These are phyloP conservation scores for Cynopterus brachyotis DNA, from an alignment of 2,113 vertebrate species.

Conservation along the genomic window DNA sequence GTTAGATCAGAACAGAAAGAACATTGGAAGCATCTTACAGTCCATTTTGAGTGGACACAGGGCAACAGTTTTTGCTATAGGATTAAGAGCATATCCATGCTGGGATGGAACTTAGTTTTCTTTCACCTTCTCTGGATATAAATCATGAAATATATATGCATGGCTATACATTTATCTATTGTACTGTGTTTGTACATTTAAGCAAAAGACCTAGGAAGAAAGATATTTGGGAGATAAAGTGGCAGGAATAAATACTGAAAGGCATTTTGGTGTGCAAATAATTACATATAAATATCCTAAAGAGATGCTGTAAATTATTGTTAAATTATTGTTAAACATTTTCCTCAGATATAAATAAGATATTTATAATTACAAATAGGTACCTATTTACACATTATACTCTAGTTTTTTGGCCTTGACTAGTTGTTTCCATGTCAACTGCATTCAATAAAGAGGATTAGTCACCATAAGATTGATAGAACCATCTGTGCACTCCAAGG, in stretches of 20 bases:
- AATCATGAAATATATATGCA: background rate
- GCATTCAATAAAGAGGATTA: slow-evolving; percentile 34
- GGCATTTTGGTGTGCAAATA: background rate
- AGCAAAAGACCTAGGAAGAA: too few species aligned
- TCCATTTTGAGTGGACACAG: background rate
- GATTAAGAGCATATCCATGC: background rate
- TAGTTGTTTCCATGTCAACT: slow-evolving; percentile 70
- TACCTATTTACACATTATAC: slow-evolving; percentile 41
- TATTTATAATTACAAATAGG: slow-evolving; percentile 7
- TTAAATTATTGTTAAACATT: slow-evolving; percentile 55
- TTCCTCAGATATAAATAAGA: slow-evolving; percentile 50
- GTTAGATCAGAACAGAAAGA: background rate
- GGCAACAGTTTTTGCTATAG: background rate
- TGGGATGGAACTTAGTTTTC: background rate
- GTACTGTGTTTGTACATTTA: too few species aligned
- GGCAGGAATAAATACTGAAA: too few species aligned
- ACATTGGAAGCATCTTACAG: background rate
- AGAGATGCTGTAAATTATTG: slow-evolving; percentile 23
- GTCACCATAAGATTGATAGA: slow-evolving; percentile 82
- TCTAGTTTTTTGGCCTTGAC: slow-evolving; percentile 30
- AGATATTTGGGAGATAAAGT: too few species aligned
- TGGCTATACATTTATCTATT: background rate
- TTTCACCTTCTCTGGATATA: background rate
- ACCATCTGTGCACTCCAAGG: slow-evolving; percentile 87
- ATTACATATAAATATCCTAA: slow-evolving; percentile 23